Percentiles rank a stretch among this genome's conserved stretches.
Evolutionary conservation across 1,140 invertebrate species (phyloP).

Genomic region (Drosophila yakuba): DNA sequence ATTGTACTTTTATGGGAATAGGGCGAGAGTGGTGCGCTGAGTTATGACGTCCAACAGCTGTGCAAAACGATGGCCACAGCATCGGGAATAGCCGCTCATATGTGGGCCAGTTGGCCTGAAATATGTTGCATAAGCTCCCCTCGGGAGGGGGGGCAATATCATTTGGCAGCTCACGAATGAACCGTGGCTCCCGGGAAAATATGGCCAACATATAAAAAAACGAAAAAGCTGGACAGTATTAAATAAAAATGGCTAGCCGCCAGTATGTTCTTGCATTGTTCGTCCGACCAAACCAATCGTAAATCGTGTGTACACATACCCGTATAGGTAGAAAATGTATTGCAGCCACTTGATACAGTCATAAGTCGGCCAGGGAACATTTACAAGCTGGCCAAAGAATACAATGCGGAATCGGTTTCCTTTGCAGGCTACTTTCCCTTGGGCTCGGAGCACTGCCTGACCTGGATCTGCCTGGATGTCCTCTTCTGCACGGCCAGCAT

Average conservation of each 20-base stretch:
- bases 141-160: conserved; percentile 40
- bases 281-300: conserved; percentile 7
- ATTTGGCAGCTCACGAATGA: conserved; percentile 33
- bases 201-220: conserved; percentile 8
- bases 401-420: neutral
- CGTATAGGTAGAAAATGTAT: conserved; percentile 41
- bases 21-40: conserved; percentile 52
- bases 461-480: conserved; percentile 96
- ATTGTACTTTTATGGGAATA: conserved; percentile 40
- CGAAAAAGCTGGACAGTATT: conserved; percentile 28
- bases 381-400: conserved; percentile 17
- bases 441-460: conserved; percentile 91
- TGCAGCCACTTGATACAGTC: conserved; percentile 51
- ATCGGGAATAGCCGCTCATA: conserved; percentile 32
- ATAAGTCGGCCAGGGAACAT: conserved; percentile 40
- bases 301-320: conserved; percentile 19
- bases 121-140: conserved; percentile 62
- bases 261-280: conserved; percentile 63
- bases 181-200: conserved; percentile 16
- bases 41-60: conserved; percentile 78
- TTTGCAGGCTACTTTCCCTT: conserved; percentile 93
- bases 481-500: conserved; percentile 98
- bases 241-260: conserved; percentile 61
- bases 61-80: conserved; percentile 59
- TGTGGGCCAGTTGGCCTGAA: conserved; percentile 47